Base-by-base conservation (phyloP, 2,113 vertebrate genomes). In the Speoplatyrhinus poulsoni region DNA sequence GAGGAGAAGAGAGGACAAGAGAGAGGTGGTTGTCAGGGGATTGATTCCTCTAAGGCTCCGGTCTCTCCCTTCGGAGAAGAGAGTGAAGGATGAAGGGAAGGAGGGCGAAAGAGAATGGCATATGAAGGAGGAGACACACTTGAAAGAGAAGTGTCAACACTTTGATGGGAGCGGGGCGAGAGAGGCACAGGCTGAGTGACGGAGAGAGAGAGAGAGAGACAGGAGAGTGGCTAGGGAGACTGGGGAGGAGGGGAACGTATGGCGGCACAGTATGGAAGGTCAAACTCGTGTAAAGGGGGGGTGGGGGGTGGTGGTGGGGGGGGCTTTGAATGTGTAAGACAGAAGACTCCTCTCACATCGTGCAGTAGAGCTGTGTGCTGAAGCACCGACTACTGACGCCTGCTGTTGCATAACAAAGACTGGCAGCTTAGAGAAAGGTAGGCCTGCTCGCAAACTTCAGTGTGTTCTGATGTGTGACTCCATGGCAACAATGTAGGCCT, bases 31-130 rank as follows among this genome's bases (percentile, higher is more conserved):
- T 76, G 83, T 84, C 80, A 68, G 70, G 79, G 85, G 84, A 87
- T 60, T 84, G 82, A 87, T 85, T 76, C 88, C 82, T 80, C 73
- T 15, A 79, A 83, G 81, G 88, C 71, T 73, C 73, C 36, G 49
- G 79, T 53, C 72, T 74, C 85, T 49, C 26, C 85, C 81, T 85
- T 69, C n/a, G 87, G 62, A 56, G 62, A 4, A 50, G 11, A 50
- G 26, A 26, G 26, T 26, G 17, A 55, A 86, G 82, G 72, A 77
- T 36, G 53, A 67, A 67, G 66, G 47, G 62, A 72, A 77, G 65
- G 58, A 67, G 70, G 67, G 71, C 78, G 61, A 90, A 90, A 88
- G 84, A 72, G 89, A 89, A 89, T 90, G 86, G 77, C 80, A 88
- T 86, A 89, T 88, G 86, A 88, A 84, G 86, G 85, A 84, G 86